Evolutionary conservation across 1,140 invertebrate genomes (phyloP), one percentile per base, ranked within the genome.

Genomic region (Bicyclus anynana): DNA sequence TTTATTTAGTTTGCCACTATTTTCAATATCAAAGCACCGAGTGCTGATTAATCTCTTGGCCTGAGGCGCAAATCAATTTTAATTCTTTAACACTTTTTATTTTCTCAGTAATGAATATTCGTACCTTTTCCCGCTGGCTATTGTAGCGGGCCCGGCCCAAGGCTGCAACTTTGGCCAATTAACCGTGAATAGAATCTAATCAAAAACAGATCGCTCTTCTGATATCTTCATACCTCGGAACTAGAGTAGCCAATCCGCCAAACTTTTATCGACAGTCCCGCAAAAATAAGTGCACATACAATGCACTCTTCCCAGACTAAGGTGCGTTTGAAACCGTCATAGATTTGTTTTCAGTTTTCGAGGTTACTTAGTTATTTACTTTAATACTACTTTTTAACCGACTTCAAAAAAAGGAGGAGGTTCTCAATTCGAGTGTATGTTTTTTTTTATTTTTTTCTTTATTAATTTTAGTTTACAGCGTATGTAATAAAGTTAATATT

Each of bases 171-270:
- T 49, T 47, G 54, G 56, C 57, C 53, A 75, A 80, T 75, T 75
- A 74, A 77, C 62, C 58, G 69, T 67, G 67, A 74, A 77, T 76
- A 70, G 61, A 65, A 71, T 69, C 63, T 67, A 78, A 82, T 82
- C 74, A 75, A 67, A 72, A 71, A 20, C 61, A 74, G 74, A 82
- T 80, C 60, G 65, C 51, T 53, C 66, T 75, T 44, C 40, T 44
- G 74, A 78, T 78, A 78, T 77, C 67, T 78, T 72, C 18, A 44
- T 44, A 44, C 40, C 17, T 44, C 18, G 40, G 9, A 2, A 44
- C 6, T 20, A 20, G 40, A 1, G 12, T 20, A 1, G 16, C 40
- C 40, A 44, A 6, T 12, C 20, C 16, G 13, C 9, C 2, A 14
- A 3, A 16, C 0, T 38, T 38, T 38, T 1, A 16, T 13, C 1